These are phyloP conservation scores for Liasis olivaceus DNA, from an alignment of 2,797 vertebrate species.

Conservation along the genomic window DNA sequence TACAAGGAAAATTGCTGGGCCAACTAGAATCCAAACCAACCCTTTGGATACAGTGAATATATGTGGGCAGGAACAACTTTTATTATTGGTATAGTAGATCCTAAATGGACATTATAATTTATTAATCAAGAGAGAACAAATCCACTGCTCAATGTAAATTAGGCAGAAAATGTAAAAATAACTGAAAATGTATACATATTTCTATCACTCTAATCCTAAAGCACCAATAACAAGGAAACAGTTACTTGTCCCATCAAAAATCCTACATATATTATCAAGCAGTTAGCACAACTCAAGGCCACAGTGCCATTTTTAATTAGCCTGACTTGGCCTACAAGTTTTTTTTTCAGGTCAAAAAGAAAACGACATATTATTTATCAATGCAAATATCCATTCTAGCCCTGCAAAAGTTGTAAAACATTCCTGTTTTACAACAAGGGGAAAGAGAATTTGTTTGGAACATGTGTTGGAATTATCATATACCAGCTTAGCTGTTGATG, in stretches of 20 bases:
- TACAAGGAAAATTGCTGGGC: neutral
- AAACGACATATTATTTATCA: neutral
- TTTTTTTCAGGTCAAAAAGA: neutral
- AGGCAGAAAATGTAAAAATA: neutral
- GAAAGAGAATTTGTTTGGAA: neutral
- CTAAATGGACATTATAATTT: accelerated
- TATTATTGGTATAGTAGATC: neutral
- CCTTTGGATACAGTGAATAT: neutral
- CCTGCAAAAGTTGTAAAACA: neutral
- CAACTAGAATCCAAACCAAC: neutral
- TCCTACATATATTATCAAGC: neutral
- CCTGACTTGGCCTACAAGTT: neutral
- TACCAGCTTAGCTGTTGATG: too few relatives aligned
- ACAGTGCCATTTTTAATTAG: neutral
- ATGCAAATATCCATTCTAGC: neutral
- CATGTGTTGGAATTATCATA: too few relatives aligned
- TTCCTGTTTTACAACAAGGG: neutral
- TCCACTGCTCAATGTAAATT: neutral
- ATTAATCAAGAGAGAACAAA: neutral
- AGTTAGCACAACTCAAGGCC: neutral
- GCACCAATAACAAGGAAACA: neutral
- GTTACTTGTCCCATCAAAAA: neutral
- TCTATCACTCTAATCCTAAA: neutral
- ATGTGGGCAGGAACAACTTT: neutral
- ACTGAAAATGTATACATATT: neutral